Evolutionary conservation across 2,888 invertebrate species (phyloP).

Genomic region (Eristalis pertinax): DNA sequence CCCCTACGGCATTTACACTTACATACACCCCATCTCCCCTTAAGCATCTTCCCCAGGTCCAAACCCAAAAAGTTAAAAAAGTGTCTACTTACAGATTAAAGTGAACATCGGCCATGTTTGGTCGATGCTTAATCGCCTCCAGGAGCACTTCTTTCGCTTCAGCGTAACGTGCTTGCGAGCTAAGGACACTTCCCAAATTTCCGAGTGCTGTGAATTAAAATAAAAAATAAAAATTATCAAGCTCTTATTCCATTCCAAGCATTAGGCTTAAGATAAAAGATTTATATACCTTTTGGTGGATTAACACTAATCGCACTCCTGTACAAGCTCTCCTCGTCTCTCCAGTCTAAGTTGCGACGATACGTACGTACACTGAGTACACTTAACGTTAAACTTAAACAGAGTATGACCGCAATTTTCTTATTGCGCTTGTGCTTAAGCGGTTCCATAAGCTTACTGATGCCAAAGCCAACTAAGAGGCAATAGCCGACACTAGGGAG

Average conservation of each 20-base stretch:
- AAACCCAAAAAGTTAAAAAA: neutral
- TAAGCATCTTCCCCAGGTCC: no score
- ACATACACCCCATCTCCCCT: no score
- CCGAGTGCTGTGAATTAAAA: constrained; percentile 89
- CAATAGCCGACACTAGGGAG: constrained; percentile 98
- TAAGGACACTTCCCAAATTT: constrained; percentile 97
- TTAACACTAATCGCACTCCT: constrained; percentile 94
- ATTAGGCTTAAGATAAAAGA: neutral
- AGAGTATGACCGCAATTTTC: constrained; percentile 77
- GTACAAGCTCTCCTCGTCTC: constrained; percentile 95
- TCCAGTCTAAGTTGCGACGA: constrained; percentile 94
- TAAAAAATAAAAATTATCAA: neutral
- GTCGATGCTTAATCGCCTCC: constrained; percentile 93
- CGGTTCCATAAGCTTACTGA: constrained; percentile 81
- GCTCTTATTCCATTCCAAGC: no score
- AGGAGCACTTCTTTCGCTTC: constrained; percentile 97
- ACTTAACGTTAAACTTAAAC: constrained; percentile 84
- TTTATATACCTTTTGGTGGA: constrained; percentile 95
- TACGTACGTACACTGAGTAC: constrained; percentile 90
- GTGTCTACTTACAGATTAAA: constrained; percentile 95
- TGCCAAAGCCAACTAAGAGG: constrained; percentile 90
- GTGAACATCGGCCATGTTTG: constrained; percentile 99
- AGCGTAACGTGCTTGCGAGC: constrained; percentile 90
- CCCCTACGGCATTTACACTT: no score
- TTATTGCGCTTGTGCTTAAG: constrained; percentile 77